Evolutionary conservation across 1,140 invertebrate genomes (phyloP).

Genomic region (Laodelphax striatellus): DNA sequence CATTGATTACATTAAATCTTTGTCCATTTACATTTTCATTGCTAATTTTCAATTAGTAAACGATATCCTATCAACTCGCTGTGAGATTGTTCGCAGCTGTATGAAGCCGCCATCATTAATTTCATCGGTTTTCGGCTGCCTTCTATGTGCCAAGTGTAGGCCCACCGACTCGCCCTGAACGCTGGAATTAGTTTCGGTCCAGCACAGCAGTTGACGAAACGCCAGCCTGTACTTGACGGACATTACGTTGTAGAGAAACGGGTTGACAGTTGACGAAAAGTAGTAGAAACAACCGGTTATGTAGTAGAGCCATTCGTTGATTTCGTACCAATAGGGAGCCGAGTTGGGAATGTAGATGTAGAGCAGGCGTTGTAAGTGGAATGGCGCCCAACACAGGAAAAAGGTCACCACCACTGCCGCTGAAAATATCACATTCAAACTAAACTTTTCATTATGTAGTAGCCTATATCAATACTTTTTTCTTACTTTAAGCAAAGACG

Average conservation of each 20-base stretch:
- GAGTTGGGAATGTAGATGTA: slow-evolving; percentile 56
- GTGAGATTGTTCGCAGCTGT: no score
- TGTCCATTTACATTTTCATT: no score
- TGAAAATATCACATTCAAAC: slow-evolving; percentile 35
- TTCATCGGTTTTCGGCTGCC: no score
- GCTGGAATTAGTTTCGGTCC: slow-evolving; percentile 17
- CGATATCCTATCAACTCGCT: no score
- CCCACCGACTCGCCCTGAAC: no score
- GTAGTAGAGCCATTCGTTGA: slow-evolving; percentile 71
- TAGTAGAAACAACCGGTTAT: slow-evolving; percentile 75
- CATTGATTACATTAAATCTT: no score
- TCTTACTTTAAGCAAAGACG: no score
- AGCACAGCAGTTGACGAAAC: slow-evolving; percentile 58
- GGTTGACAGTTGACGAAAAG: slow-evolving; percentile 78
- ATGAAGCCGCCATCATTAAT: no score
- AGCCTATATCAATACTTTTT: no score
- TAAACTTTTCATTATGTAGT: no score
- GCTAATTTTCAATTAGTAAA: no score
- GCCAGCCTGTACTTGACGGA: slow-evolving; percentile 71
- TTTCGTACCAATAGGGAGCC: slow-evolving; percentile 44
- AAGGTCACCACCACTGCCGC: slow-evolving; percentile 93
- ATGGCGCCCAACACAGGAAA: slow-evolving; percentile 94
- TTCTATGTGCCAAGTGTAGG: no score
- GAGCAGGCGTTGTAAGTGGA: slow-evolving; percentile 80
- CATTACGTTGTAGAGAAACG: slow-evolving; percentile 87